Evolutionary conservation across 2,113 vertebrate species (phyloP), one percentile per base, ranked within the genome.

Genomic region (Colaptes auratus): DNA sequence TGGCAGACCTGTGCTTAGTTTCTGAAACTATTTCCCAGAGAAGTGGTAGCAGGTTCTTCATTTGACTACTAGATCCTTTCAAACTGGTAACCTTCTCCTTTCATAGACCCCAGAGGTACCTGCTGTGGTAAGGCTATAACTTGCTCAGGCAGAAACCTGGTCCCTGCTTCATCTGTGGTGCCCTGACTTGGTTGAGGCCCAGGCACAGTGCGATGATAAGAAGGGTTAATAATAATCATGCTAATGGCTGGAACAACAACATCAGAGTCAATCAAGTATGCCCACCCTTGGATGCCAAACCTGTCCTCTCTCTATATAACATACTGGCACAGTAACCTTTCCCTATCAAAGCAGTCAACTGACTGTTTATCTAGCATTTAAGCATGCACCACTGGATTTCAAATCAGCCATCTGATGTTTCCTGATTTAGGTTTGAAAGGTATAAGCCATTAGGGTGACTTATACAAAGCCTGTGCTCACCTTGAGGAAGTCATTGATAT

Each of bases 81-180:
- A 64, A 83, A 53, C 18, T 46, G n/a, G 7, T 89, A 42, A 65
- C 7, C 4, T 55, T 20, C 73, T 82, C 17, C 50, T 66, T 0
- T 0, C 50, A 46, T 0, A 3, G 27, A 61, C 12, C 28, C 10
- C 33, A 16, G 15, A 16, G 15, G 39, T 50, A 46, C 15, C 39
- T 63, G 39, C 60, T 86, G 25, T 58, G 31, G 39, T 23, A 28
- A 46, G 23, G 9, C 42, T 70, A 27, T 30, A 60, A 58, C 9
- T 35, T 66, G 33, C 44, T 66, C 17, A 13, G 35, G n/a, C 23
- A 90, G 60, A 63, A 73, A 60, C 9, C 31, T 71, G 27, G 24
- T 60, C 48, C 44, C n/a, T 66, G 5, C 77, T 78, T 46, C 36
- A 35, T 14, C 7, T 1, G 0, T 5, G 8, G 50, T 60, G 48